phyloP scores from a whole-genome alignment of 35 echinoderm and acorn worm genomes.

The Apostichopus japonicus region DNA sequence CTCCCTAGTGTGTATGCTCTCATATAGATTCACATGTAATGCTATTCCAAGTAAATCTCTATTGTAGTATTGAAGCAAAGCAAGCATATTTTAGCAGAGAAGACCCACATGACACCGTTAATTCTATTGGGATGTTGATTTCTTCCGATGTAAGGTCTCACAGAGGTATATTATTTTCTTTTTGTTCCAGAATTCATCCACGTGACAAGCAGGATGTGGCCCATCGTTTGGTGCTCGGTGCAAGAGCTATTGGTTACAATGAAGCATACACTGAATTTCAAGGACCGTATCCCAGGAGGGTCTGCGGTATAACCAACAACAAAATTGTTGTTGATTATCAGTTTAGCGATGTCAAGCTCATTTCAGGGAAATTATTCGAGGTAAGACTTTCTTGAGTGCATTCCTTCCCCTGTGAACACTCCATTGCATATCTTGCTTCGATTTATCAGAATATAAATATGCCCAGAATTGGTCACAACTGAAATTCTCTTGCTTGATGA shows the following conservation, averaged over 20 bases:
- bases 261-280: constrained; percentile 29
- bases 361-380: constrained; percentile 24
- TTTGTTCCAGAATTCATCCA: constrained; percentile 55
- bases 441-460: too few species aligned
- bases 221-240: constrained; percentile 54
- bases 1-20: too few species aligned
- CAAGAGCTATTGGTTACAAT: constrained; percentile 55
- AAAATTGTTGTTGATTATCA: background rate
- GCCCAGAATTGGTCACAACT: too few species aligned
- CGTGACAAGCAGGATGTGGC: constrained; percentile 85
- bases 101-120: too few species aligned
- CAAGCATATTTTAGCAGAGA: too few species aligned
- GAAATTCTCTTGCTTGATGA: too few species aligned
- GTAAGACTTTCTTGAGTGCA: background rate
- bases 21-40: too few species aligned
- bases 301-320: background rate
- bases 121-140: too few species aligned
- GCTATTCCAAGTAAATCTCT: too few species aligned
- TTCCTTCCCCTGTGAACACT: background rate
- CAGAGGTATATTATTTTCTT: background rate
- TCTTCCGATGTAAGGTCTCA: too few species aligned
- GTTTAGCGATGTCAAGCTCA: background rate
- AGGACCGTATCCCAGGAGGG: constrained; percentile 60
- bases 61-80: too few species aligned
- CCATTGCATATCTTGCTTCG: too few species aligned